Evolutionary conservation across 1,140 invertebrate species (phyloP), one percentile per base, ranked within the genome.

Genomic region (Periplaneta americana): DNA sequence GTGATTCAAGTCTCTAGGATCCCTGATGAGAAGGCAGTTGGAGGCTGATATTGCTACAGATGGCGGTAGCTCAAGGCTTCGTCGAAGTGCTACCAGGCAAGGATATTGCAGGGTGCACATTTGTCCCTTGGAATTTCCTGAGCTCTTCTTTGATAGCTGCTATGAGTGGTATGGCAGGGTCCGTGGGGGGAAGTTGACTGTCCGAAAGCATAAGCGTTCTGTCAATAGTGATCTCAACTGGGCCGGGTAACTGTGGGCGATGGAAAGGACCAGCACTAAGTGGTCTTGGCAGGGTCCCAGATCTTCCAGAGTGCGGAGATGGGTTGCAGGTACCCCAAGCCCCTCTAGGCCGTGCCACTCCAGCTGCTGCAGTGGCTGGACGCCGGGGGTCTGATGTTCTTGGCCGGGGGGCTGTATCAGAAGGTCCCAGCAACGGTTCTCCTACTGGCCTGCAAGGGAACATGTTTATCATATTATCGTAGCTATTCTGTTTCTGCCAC

Each of bases 161-260:
- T 80, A 93, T 93, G 10, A 93, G 86, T 18, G 92, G 91, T n/a
- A 92, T 89, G 0, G 92, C 92, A 0, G 92, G 91, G 86, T 93
- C 92, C 31, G 88, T 89, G 2, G 88, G 86, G 33, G 87, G 83
- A 35, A 92, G 87, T 57, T 86, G 87, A 79, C 88, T 86, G 81
- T 92, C 90, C 6, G 88, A 35, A 31, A 81, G 34, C 35, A 81
- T 75, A 3, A 81, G 32, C 17, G 80, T 34, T 31, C 75, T 34
- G 32, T 74, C 39, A 6, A 75, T 57, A 17, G 31, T 32, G 5
- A 39, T 39, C 18, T n/a, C 18, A 2, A 77, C 34, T 0, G 80
- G 39, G 22, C 17, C 17, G 2, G 78, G 78, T 22, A 79, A 31
- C 22, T 79, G 34, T n/a, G 90, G 89, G 34, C 89, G 87, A 48